Percentiles rank a stretch among this genome's conserved stretches.
phyloP scores from a whole-genome alignment of 2,113 vertebrate species.

The Labeo rohita region DNA sequence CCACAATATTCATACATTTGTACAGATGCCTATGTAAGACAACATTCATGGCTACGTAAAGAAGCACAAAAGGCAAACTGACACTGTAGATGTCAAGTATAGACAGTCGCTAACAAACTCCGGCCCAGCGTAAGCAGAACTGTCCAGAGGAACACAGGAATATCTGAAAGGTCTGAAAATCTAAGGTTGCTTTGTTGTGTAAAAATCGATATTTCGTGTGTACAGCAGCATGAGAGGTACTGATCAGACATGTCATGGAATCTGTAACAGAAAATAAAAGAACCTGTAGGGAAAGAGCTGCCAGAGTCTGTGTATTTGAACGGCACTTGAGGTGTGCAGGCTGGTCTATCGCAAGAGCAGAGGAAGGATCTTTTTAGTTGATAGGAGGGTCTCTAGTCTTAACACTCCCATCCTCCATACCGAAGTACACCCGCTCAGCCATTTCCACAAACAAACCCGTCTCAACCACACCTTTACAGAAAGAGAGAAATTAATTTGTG shows the following conservation, averaged over 20 bases:
- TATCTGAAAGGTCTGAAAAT: neutral
- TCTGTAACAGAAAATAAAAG: constrained; percentile 7
- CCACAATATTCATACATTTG: neutral
- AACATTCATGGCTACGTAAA: neutral
- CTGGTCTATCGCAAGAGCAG: constrained; percentile 21
- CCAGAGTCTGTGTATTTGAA: neutral
- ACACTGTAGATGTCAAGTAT: neutral
- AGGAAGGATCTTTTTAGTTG: constrained; percentile 65
- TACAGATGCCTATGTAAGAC: neutral
- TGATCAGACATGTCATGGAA: neutral
- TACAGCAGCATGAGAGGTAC: neutral
- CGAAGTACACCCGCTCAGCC: constrained; percentile 92
- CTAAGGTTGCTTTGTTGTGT: neutral
- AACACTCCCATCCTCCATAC: constrained; percentile 92
- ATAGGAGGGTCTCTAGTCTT: constrained; percentile 77
- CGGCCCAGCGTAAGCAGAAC: too few relatives aligned
- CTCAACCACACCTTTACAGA: constrained; percentile 89
- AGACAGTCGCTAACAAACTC: neutral
- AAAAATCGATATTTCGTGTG: neutral
- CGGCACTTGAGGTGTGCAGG: constrained; percentile 50
- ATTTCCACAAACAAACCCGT: constrained; percentile 94
- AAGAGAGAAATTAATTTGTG: constrained; percentile 9
- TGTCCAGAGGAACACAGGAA: neutral
- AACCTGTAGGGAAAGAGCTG: constrained; percentile 1
- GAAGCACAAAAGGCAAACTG: constrained; percentile 3